Percentiles rank a stretch among this genome's conserved stretches.
Conservation (phyloP, 2,888 invertebrate species). For the Unio pictorum region DNA sequence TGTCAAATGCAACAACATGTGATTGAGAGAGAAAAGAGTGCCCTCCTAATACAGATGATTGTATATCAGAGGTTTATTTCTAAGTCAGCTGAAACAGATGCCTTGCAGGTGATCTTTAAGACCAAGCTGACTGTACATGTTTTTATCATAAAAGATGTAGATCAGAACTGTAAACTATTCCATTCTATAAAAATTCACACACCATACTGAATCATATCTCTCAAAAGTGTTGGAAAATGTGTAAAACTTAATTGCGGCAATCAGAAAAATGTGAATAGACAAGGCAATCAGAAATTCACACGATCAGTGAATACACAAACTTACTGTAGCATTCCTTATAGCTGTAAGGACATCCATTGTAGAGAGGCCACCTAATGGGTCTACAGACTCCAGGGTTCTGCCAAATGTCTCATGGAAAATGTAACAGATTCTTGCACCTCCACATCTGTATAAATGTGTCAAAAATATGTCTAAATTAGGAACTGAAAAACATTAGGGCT, state of each 20-base stretch:
- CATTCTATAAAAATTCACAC: too few species aligned
- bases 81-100: too few species aligned
- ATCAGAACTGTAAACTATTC: too few species aligned
- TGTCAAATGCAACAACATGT: too few species aligned
- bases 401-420: constrained; percentile 99
- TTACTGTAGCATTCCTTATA: constrained; percentile 95
- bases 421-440: constrained; percentile 99
- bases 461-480: too few species aligned
- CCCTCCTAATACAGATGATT: too few species aligned
- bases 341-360: constrained; percentile 98
- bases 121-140: too few species aligned
- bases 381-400: constrained; percentile 92
- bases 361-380: constrained; percentile 92
- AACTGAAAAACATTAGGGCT: too few species aligned
- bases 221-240: background rate
- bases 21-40: too few species aligned
- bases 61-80: too few species aligned
- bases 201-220: too few species aligned
- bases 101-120: too few species aligned
- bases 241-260: background rate
- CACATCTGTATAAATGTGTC: constrained; percentile 77
- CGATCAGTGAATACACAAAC: constrained; percentile 6
- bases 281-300: background rate
- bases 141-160: background rate
- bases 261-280: background rate